Percentiles rank a stretch among this genome's conserved stretches.
These are phyloP conservation scores for Rhingia rostrata DNA, from an alignment of 2,888 invertebrate species.

Conservation along the genomic window DNA sequence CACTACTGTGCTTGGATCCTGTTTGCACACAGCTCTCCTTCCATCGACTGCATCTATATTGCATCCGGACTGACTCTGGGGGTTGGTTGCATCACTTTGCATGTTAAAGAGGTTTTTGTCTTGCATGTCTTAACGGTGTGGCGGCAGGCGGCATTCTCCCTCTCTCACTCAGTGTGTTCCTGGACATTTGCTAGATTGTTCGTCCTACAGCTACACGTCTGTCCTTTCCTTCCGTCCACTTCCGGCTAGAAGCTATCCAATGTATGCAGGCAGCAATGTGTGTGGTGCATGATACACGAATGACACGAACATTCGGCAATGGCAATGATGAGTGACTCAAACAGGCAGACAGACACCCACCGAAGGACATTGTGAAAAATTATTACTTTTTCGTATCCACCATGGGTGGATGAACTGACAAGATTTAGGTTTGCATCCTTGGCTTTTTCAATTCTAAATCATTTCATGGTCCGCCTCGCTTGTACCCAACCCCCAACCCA, in stretches of 20 bases:
- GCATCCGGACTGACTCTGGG: background rate
- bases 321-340: constrained; percentile 44
- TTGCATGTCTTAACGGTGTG: constrained; percentile 13
- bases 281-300: constrained; percentile 25
- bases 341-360: constrained; percentile 2
- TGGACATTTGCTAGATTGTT: constrained; percentile 53
- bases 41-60: constrained; percentile 7
- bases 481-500: background rate
- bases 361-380: constrained; percentile 58
- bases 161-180: constrained; percentile 29
- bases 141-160: no score
- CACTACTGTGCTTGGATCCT: constrained; percentile 36
- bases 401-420: constrained; percentile 65
- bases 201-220: constrained; percentile 43
- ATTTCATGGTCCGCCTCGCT: constrained; percentile 37
- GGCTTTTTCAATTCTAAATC: constrained; percentile 49
- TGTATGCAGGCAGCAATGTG: background rate
- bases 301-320: constrained; percentile 57
- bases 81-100: constrained; percentile 65
- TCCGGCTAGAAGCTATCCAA: constrained; percentile 32
- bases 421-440: constrained; percentile 61
- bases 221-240: constrained; percentile 58
- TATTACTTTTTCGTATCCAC: constrained; percentile 63
- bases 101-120: constrained; percentile 70
- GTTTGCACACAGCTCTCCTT: background rate